A percentile compares a stretch with the other conserved stretches of the same genome.
Evolutionary conservation across 1,140 invertebrate species (phyloP).

Genomic region (Papilio xuthus): DNA sequence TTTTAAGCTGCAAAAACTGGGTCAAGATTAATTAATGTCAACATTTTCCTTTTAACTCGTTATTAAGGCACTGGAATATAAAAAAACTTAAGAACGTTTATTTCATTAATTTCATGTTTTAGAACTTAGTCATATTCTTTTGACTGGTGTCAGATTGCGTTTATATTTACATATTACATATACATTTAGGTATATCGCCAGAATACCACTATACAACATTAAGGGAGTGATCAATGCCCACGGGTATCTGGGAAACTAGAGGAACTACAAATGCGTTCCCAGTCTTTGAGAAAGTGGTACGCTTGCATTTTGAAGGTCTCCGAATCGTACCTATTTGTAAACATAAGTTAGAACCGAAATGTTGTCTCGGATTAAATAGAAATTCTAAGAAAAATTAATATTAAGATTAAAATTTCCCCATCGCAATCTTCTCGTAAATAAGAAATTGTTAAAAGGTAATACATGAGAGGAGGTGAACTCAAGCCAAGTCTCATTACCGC

Average conservation of each 20-base stretch:
- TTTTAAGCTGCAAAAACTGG: not conserved
- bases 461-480: slow-evolving; percentile 63
- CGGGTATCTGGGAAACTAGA: too few relatives aligned
- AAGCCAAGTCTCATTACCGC: slow-evolving; percentile 60
- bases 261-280: too few relatives aligned
- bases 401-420: slow-evolving; percentile 43
- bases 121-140: not conserved
- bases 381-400: slow-evolving; percentile 41
- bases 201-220: not conserved
- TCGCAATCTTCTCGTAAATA: slow-evolving; percentile 52
- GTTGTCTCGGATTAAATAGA: too few relatives aligned
- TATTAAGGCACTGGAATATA: not conserved
- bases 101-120: too few relatives aligned
- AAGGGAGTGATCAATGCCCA: too few relatives aligned
- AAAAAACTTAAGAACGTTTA: too few relatives aligned
- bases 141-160: not conserved
- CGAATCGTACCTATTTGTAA: too few relatives aligned
- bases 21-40: not conserved
- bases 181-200: not conserved
- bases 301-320: too few relatives aligned
- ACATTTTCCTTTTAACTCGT: not conserved
- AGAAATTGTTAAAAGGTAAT: not conserved
- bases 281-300: too few relatives aligned
- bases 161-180: too few relatives aligned
- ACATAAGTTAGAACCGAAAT: too few relatives aligned